phyloP scores from a whole-genome alignment of 2,888 invertebrate genomes.

The Idaea straminata region DNA sequence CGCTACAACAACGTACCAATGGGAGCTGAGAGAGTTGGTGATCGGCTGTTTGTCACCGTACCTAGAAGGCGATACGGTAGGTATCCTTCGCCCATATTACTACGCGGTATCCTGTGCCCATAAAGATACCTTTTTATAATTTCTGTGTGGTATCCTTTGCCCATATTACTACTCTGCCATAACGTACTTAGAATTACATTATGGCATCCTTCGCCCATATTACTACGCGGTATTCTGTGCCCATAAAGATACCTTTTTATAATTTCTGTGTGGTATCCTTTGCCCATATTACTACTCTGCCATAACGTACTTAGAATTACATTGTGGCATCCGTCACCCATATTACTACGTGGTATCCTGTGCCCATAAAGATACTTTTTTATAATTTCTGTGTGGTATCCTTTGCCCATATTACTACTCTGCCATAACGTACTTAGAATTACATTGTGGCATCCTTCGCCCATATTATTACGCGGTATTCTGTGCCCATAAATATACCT shows the following conservation, averaged over 20 bases:
- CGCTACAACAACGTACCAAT: slow-evolving; percentile 84
- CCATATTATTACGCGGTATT: neutral
- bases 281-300: too few species aligned
- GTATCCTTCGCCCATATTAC: slow-evolving; percentile 6
- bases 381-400: too few species aligned
- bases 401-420: too few species aligned
- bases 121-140: neutral
- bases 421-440: too few species aligned
- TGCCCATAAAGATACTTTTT: too few species aligned
- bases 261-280: too few species aligned
- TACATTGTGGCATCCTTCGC: too few species aligned
- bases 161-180: neutral
- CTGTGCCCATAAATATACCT: neutral
- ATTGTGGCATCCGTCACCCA: too few species aligned
- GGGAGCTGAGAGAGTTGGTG: slow-evolving; percentile 82
- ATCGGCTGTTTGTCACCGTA: slow-evolving; percentile 85
- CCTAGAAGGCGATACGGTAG: slow-evolving; percentile 83
- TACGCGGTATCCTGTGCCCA: neutral
- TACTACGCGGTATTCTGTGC: neutral
- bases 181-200: too few species aligned
- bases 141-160: neutral
- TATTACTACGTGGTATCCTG: neutral
- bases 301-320: too few species aligned
- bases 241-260: too few species aligned
- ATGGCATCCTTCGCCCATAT: neutral